phyloP scores from a whole-genome alignment of 2,797 vertebrate species.

The Gymnopithys bicolor region DNA sequence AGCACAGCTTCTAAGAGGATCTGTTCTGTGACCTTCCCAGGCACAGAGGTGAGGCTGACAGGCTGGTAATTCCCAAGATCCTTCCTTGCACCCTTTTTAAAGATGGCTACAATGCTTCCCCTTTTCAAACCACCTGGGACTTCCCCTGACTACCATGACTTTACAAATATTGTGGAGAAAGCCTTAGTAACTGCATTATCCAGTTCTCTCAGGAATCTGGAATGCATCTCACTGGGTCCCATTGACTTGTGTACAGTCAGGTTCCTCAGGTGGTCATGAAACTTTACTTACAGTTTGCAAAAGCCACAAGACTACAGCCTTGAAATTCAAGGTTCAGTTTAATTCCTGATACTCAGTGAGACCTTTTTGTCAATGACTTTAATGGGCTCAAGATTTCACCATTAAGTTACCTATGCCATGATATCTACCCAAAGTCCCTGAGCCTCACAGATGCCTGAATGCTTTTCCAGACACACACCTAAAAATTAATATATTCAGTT shows the following conservation, averaged over 20 bases:
- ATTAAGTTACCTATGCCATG: neutral
- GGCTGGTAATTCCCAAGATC: fast-evolving
- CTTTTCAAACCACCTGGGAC: neutral
- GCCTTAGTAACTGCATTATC: neutral
- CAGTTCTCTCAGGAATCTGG: neutral
- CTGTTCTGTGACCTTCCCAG: neutral
- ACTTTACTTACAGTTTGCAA: neutral
- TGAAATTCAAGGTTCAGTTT: neutral
- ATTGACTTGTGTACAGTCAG: neutral
- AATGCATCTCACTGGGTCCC: neutral
- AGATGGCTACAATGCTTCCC: neutral
- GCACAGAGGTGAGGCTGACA: neutral
- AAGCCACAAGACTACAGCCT: neutral
- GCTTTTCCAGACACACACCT: neutral
- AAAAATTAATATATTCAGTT: neutral
- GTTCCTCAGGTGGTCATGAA: neutral
- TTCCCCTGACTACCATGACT: neutral
- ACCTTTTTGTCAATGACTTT: neutral
- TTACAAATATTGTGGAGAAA: neutral
- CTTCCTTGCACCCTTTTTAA: neutral
- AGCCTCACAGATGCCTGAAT: neutral
- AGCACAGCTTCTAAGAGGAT: neutral
- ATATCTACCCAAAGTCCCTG: neutral
- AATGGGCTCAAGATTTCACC: neutral
- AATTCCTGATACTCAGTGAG: neutral